Evolutionary conservation across 1,140 invertebrate genomes (phyloP), one percentile per base, ranked within the genome.

Genomic region (Calephelis virginiensis): DNA sequence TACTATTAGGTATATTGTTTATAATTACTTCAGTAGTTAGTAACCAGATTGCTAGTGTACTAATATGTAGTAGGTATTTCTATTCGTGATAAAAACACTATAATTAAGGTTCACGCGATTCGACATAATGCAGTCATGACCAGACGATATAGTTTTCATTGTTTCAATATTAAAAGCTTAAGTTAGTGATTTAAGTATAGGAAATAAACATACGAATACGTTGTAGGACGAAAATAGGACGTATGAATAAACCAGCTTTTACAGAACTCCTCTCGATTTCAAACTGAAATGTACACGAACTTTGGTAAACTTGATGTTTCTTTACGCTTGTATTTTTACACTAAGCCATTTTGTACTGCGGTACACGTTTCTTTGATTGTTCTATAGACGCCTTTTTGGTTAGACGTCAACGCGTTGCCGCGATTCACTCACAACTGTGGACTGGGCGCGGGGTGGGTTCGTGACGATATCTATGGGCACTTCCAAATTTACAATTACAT

Each of bases 81-180:
- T 37, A 63, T 62, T 63, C 46, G 43, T 46, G 61, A 50, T 43
- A 28, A 68, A 61, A 56, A 65, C 59, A 61, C 46, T 61, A 67
- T 49, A 64, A 62, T 65, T 47, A 71, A 69, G 68, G 66, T 69
- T 77, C 78, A 80, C 78, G 78, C 77, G 74, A 77, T 75, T 78
- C 79, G 78, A 78, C 85, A 87, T 85, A 87, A 85, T 86, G 86
- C 86, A 86, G 84, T 78, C 74, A 82, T 80, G 73, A 80, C 74
- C 76, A 74, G 69, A 76, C 72, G 69, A 64, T 69, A 61, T 56
- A 43, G 11, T 14, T 63, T 67, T 53, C 48, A 68, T 53, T 65
- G 38, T 72, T 63, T 62, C 17, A 11, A 48, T 28, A 48, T 63
- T 63, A 63, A 13, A 63, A 63, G 14, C 17, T 12, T 63, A 63